phyloP scores from a whole-genome alignment of 1,140 invertebrate genomes.

The Maniola jurtina region DNA sequence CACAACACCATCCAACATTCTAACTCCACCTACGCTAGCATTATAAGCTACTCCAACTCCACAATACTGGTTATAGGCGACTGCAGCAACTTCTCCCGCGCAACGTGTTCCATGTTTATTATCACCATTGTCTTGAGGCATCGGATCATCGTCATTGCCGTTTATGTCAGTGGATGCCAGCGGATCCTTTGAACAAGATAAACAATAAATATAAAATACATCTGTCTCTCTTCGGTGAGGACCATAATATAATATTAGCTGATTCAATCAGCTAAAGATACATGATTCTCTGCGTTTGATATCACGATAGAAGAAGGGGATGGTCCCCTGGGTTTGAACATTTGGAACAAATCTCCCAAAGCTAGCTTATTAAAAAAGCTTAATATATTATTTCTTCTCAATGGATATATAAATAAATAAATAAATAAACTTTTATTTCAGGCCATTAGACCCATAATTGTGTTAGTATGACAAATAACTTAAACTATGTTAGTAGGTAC shows the following conservation, averaged over 20 bases:
- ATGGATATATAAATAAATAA: too few species aligned
- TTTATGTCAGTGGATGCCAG: conserved; percentile 98
- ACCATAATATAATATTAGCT: neutral
- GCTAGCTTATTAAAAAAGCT: too few species aligned
- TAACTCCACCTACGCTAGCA: conserved; percentile 94
- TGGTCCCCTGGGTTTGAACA: too few species aligned
- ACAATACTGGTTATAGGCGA: conserved; percentile 95
- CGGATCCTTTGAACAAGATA: conserved; percentile 84
- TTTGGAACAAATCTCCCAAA: too few species aligned
- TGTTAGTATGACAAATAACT: too few species aligned
- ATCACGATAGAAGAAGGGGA: too few species aligned
- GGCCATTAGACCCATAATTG: too few species aligned
- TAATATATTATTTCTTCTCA: too few species aligned
- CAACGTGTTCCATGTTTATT: conserved; percentile 96
- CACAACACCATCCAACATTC: conserved; percentile 97
- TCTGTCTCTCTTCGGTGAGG: neutral
- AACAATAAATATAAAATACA: neutral
- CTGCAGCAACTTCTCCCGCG: conserved; percentile 95
- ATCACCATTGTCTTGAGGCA: conserved; percentile 95
- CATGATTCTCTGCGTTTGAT: too few species aligned
- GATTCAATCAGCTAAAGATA: too few species aligned
- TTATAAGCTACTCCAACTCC: conserved; percentile 97
- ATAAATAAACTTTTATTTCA: too few species aligned
- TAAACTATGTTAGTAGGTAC: too few species aligned
- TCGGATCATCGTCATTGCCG: conserved; percentile 96